Percentiles rank a stretch among this genome's conserved stretches.
These are phyloP conservation scores for Eriocheir sinensis DNA, from an alignment of 1,140 invertebrate species.

Conservation along the genomic window DNA sequence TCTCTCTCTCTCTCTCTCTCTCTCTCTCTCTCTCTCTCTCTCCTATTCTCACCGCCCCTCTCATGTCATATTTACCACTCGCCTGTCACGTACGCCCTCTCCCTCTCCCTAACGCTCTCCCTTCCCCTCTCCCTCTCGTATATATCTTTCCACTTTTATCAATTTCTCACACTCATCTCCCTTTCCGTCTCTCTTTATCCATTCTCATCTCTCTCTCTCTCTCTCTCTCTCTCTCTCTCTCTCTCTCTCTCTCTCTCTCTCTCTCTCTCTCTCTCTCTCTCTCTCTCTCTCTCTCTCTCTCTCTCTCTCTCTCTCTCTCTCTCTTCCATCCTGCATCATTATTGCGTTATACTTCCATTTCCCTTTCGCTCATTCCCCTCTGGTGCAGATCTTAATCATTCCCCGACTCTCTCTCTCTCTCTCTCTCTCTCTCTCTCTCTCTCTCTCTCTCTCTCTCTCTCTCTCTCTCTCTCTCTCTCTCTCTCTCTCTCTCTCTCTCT, in stretches of 20 bases:
- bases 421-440: constrained; percentile 20
- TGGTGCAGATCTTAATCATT: constrained; percentile 56
- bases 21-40: not conserved
- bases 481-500: constrained; percentile 39
- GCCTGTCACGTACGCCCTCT: constrained; percentile 33
- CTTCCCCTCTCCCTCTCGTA: constrained; percentile 39
- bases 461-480: constrained; percentile 39
- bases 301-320: constrained; percentile 30
- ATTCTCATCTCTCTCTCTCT: constrained; percentile 42
- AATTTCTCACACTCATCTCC: not conserved
- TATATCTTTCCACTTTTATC: constrained; percentile 4
- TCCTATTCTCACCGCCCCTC: constrained; percentile 10
- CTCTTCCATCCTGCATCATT: constrained; percentile 46
- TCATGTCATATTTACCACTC: constrained; percentile 60
- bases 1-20: not conserved
- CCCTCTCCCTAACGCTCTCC: constrained; percentile 23
- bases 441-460: constrained; percentile 15
- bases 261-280: not conserved
- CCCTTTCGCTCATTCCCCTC: constrained; percentile 51
- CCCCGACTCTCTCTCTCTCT: not conserved
- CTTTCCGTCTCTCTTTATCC: constrained; percentile 14
- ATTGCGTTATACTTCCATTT: constrained; percentile 55
- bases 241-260: not conserved
- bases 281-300: constrained; percentile 38
- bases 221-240: constrained; percentile 20